A percentile compares a stretch with the other conserved stretches of the same genome.
Evolutionary conservation across 2,888 invertebrate genomes (phyloP).

Genomic region (Spodoptera exigua): DNA sequence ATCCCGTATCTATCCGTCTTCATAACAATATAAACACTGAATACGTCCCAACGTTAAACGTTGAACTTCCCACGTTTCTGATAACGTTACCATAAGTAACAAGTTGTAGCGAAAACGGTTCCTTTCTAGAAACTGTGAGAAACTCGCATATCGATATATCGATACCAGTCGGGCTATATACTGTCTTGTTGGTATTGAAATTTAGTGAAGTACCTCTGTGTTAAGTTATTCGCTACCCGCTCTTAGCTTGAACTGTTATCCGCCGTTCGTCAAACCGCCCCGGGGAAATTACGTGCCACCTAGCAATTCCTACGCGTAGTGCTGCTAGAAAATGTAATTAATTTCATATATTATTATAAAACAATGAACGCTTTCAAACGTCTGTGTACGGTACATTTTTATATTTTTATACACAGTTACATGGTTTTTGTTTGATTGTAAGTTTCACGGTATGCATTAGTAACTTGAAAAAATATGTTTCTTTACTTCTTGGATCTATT

Average conservation of each 20-base stretch:
- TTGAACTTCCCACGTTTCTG: conserved; percentile 57
- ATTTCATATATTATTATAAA: conserved; percentile 68
- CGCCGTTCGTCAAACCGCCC: conserved; percentile 69
- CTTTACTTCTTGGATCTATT: conserved; percentile 3
- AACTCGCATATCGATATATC: conserved; percentile 30
- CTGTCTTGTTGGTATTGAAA: conserved; percentile 34
- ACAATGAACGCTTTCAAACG: conserved; percentile 64
- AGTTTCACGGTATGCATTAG: conserved; percentile 30
- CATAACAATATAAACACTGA: conserved; percentile 64
- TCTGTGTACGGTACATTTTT: conserved; percentile 40
- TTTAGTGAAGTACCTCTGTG: conserved; percentile 18
- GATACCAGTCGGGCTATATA: conserved; percentile 27
- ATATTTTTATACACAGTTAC: conserved; percentile 18
- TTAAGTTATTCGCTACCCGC: conserved; percentile 52
- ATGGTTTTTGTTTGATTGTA: conserved; percentile 24
- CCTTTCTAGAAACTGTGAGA: conserved; percentile 31
- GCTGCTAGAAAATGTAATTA: conserved; percentile 77
- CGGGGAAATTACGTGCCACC: conserved; percentile 80
- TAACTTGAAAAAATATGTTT: conserved; percentile 19
- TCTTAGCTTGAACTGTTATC: conserved; percentile 55
- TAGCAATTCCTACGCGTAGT: conserved; percentile 67
- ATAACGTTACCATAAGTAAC: conserved; percentile 56
- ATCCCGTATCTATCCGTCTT: conserved; percentile 58
- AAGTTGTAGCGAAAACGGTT: conserved; percentile 45
- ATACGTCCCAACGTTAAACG: conserved; percentile 62